phyloP scores from a whole-genome alignment of 2,888 invertebrate species.

The Caenorhabditis wallacei region DNA sequence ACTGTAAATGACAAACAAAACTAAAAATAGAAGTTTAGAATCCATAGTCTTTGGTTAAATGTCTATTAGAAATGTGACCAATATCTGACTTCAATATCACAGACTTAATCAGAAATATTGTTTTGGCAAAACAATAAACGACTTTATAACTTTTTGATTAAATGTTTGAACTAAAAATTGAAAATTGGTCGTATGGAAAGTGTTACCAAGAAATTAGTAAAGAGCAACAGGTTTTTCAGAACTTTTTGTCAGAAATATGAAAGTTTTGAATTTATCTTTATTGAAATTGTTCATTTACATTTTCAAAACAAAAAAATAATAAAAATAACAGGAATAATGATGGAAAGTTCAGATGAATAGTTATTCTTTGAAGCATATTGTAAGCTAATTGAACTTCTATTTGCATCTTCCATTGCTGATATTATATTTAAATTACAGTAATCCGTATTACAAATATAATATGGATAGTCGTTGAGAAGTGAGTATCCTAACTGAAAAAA shows the following conservation, averaged over 20 bases:
- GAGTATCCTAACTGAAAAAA: conserved; percentile 43
- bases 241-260: not conserved
- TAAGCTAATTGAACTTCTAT: not conserved
- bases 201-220: too few species aligned
- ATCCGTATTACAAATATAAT: conserved; percentile 40
- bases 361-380: too few species aligned
- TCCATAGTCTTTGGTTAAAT: not conserved
- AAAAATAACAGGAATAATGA: too few species aligned
- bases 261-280: too few species aligned
- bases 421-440: conserved; percentile 38
- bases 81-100: not conserved
- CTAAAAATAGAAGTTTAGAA: not conserved
- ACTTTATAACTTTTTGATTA: conserved; percentile 7
- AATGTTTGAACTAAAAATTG: not conserved
- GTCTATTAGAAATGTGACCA: not conserved
- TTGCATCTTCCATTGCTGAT: conserved; percentile 14
- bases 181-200: too few species aligned
- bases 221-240: too few species aligned
- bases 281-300: too few species aligned
- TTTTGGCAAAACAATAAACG: not conserved
- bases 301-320: too few species aligned
- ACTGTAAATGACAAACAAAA: not conserved
- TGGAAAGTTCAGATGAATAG: too few species aligned
- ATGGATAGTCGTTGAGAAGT: conserved; percentile 15
- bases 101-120: not conserved